These are phyloP conservation scores for Mesochorus sp. DNA, from an alignment of 2,888 invertebrate species.

Conservation along the genomic window DNA sequence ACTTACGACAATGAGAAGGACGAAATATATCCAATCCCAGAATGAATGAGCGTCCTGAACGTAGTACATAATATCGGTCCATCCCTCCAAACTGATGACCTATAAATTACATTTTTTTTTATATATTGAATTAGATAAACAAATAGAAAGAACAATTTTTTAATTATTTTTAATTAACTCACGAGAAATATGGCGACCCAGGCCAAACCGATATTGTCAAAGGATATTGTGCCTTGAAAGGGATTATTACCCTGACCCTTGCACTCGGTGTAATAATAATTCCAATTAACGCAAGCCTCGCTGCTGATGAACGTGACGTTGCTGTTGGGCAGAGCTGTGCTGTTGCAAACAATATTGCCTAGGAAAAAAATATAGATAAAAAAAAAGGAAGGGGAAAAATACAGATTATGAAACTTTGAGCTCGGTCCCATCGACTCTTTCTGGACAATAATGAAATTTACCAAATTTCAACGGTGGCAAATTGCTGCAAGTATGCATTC, in stretches of 20 bases:
- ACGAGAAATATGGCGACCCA: constrained; percentile 99
- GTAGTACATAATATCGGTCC: constrained; percentile 99
- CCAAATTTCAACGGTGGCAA: constrained; percentile 87
- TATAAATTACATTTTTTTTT: constrained; percentile 80
- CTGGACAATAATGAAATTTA: constrained; percentile 64
- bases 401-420: too few relatives aligned
- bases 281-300: constrained; percentile 97
- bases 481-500: constrained; percentile 95
- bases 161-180: constrained; percentile 81
- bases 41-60: constrained; percentile 99
- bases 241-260: constrained; percentile 97
- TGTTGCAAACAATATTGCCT: constrained; percentile 90
- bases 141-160: not conserved
- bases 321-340: constrained; percentile 86
- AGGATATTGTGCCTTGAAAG: constrained; percentile 99
- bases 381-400: too few relatives aligned
- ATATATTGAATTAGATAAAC: not conserved
- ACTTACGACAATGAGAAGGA: constrained; percentile 98
- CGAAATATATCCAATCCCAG: constrained; percentile 99
- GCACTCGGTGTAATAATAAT: constrained; percentile 98
- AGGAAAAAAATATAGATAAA: constrained; percentile 73
- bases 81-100: constrained; percentile 99
- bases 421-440: too few relatives aligned
- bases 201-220: constrained; percentile 99
- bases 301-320: constrained; percentile 85